Conservation (phyloP, 2,113 vertebrate species). For the Aythya baeri region DNA sequence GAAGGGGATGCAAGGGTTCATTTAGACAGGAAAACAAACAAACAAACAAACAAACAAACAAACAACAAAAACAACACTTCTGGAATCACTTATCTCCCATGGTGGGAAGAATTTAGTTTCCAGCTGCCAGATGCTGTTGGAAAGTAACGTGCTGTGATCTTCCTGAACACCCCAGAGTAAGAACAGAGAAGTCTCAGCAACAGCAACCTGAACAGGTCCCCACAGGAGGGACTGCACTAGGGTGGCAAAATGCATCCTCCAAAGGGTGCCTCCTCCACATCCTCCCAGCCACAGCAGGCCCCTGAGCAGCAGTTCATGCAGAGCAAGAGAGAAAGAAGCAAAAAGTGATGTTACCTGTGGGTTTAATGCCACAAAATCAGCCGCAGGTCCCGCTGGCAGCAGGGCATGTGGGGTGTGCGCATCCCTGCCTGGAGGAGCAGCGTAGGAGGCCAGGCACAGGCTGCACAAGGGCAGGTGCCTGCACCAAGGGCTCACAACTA, state of each 20-base stretch:
- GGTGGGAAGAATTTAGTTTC: not conserved
- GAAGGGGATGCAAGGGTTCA: not conserved
- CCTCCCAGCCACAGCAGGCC: not conserved
- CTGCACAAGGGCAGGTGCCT: not conserved
- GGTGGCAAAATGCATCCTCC: not conserved
- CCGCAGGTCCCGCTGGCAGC: fast-evolving
- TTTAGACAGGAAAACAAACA: no score
- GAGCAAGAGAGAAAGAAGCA: not conserved
- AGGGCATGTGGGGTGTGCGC: fast-evolving
- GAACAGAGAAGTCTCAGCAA: not conserved
- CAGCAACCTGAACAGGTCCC: fast-evolving
- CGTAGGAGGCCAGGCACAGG: fast-evolving
- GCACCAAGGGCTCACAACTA: not conserved
- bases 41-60: no score
- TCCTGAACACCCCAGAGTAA: not conserved
- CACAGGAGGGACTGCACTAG: fast-evolving
- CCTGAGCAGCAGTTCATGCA: not conserved
- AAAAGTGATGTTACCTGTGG: not conserved
- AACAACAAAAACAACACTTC: not conserved
- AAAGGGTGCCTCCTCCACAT: not conserved
- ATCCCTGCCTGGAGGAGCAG: fast-evolving
- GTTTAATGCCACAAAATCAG: not conserved
- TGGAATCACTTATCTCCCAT: fast-evolving
- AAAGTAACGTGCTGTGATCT: not conserved
- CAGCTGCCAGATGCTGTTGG: not conserved